Conservation (phyloP, 2,797 vertebrate genomes). For the Phaenicophaeus curvirostris region DNA sequence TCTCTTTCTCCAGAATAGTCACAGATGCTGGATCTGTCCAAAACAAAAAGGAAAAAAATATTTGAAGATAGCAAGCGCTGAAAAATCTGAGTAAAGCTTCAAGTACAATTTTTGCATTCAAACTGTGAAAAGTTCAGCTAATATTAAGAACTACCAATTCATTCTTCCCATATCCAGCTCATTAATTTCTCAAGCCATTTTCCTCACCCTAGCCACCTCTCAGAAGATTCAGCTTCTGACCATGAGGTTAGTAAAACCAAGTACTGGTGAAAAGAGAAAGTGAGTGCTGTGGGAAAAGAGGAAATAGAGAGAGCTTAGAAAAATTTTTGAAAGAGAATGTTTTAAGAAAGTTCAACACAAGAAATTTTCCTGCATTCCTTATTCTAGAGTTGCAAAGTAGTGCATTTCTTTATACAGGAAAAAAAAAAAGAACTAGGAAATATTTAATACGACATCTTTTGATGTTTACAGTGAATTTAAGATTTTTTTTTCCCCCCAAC, state of each 20-base stretch:
- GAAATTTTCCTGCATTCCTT: neutral
- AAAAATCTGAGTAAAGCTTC: neutral
- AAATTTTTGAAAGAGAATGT: neutral
- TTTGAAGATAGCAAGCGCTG: neutral
- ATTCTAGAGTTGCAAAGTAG: neutral
- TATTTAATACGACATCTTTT: neutral
- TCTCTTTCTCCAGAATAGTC: conserved; percentile 75
- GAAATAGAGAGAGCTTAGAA: neutral
- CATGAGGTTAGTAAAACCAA: neutral
- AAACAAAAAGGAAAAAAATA: neutral
- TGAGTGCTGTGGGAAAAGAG: neutral
- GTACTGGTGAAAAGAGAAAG: neutral
- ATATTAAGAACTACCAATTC: neutral
- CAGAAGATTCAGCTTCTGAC: neutral
- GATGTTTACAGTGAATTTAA: neutral
- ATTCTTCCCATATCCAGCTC: neutral
- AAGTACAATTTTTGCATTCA: neutral
- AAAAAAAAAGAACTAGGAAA: neutral
- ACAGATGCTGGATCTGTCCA: conserved; percentile 67
- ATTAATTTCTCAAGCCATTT: neutral
- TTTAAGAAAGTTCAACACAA: neutral
- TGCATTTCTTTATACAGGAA: neutral
- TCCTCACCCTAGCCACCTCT: neutral
- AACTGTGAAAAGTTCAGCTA: neutral
- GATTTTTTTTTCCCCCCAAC: too few species aligned